Conservation (phyloP, 2,113 vertebrate genomes). For the Ptilonorhynchus violaceus region DNA sequence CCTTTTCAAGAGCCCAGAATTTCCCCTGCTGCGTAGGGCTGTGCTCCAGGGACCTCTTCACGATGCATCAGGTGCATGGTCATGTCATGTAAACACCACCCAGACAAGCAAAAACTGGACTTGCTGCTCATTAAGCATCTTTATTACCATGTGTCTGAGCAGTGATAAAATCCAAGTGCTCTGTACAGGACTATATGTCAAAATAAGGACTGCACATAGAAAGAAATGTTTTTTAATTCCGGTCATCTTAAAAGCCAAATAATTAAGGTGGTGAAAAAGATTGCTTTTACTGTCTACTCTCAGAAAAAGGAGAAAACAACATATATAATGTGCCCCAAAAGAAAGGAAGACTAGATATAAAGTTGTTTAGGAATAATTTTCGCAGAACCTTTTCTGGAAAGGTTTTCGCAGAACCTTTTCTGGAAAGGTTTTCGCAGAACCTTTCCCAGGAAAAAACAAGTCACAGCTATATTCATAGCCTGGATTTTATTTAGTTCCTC, state of each 20-base stretch:
- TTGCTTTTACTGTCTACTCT: neutral
- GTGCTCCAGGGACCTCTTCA: neutral
- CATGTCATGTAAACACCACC: neutral
- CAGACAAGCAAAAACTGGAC: neutral
- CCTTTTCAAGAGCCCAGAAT: neutral
- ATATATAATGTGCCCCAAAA: neutral
- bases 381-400: neutral
- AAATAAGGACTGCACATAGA: neutral
- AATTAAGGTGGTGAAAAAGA: neutral
- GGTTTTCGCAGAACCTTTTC: neutral
- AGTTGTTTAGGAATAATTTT: neutral
- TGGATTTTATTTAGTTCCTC: neutral
- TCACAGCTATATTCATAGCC: neutral
- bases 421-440: neutral
- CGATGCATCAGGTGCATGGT: accelerated
- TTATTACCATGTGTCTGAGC: neutral
- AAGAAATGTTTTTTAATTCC: neutral
- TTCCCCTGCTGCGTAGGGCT: neutral
- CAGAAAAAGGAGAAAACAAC: neutral
- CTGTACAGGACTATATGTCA: neutral
- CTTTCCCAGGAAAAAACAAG: neutral
- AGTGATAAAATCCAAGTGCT: neutral
- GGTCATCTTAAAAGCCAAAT: neutral
- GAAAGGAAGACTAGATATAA: neutral
- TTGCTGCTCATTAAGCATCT: neutral